These are phyloP conservation scores for Macaria notata DNA, from an alignment of 2,888 invertebrate genomes.

Conservation along the genomic window DNA sequence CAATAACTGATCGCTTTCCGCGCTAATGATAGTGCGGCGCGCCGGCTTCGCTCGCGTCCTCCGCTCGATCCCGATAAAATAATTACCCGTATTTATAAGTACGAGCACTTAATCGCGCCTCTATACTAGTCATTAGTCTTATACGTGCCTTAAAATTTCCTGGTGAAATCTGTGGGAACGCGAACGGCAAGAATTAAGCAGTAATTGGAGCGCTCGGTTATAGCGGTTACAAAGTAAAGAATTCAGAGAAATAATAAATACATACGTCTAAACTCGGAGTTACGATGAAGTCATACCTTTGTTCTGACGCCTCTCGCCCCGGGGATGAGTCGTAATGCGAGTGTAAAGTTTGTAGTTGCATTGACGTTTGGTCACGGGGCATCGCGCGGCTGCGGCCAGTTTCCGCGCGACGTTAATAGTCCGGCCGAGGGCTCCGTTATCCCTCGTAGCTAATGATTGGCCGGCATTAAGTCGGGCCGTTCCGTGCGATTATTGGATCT, in stretches of 20 bases:
- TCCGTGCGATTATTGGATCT: slow-evolving; percentile 82
- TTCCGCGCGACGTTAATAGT: slow-evolving; percentile 59
- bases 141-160: slow-evolving; percentile 57
- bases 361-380: slow-evolving; percentile 81
- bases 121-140: slow-evolving; percentile 58
- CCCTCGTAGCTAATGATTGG: slow-evolving; percentile 82
- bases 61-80: slow-evolving; percentile 74
- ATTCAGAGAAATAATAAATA: slow-evolving; percentile 65
- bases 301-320: slow-evolving; percentile 59
- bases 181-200: slow-evolving; percentile 54
- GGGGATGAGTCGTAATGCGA: slow-evolving; percentile 56
- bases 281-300: slow-evolving; percentile 78
- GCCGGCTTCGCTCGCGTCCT: slow-evolving; percentile 60
- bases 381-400: slow-evolving; percentile 59
- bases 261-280: slow-evolving; percentile 55
- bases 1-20: slow-evolving; percentile 79
- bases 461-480: slow-evolving; percentile 80
- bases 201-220: slow-evolving; percentile 45
- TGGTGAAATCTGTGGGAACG: slow-evolving; percentile 60
- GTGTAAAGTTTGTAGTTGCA: slow-evolving; percentile 61
- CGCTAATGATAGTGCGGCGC: slow-evolving; percentile 78
- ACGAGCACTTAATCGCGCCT: slow-evolving; percentile 67
- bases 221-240: slow-evolving; percentile 32
- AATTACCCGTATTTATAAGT: slow-evolving; percentile 77
- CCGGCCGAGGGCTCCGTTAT: slow-evolving; percentile 78